Percentiles rank a stretch among this genome's conserved stretches.
Evolutionary conservation across 2,797 vertebrate genomes (phyloP).

Genomic region (Lithobates sylvaticus): DNA sequence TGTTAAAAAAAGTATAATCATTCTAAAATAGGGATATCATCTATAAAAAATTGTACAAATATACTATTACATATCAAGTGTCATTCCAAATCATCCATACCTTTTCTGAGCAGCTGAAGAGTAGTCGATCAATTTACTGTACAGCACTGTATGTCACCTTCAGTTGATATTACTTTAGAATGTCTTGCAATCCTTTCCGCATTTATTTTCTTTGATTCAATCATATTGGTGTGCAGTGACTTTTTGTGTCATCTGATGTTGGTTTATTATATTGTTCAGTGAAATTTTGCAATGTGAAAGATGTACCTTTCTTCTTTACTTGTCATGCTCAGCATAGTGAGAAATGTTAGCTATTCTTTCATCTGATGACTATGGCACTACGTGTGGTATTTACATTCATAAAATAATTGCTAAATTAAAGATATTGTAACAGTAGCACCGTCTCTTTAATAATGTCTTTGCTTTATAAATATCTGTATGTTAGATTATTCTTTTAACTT

Average conservation of each 20-base stretch:
- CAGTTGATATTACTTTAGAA: neutral
- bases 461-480: constrained; percentile 13
- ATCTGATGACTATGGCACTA: neutral
- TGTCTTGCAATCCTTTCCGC: neutral
- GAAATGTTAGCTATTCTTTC: neutral
- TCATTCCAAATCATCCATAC: neutral
- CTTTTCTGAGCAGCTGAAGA: neutral
- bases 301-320: constrained; percentile 24
- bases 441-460: constrained; percentile 16
- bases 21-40: too few relatives aligned
- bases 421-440: neutral
- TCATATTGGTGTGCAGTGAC: constrained; percentile 41
- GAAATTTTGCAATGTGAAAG: constrained; percentile 9
- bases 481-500: constrained; percentile 30
- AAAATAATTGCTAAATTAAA: neutral
- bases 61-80: neutral
- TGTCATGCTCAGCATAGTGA: neutral
- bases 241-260: constrained; percentile 38
- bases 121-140: neutral
- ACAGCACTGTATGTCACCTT: neutral
- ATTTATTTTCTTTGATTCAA: constrained; percentile 36
- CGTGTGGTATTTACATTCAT: neutral
- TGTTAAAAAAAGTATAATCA: too few relatives aligned
- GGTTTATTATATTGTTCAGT: constrained; percentile 30
- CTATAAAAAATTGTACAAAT: too few relatives aligned